Evolutionary conservation across 2,113 vertebrate species (phyloP), one percentile per base, ranked within the genome.

Genomic region (Sinocyclocheilus grahami): DNA sequence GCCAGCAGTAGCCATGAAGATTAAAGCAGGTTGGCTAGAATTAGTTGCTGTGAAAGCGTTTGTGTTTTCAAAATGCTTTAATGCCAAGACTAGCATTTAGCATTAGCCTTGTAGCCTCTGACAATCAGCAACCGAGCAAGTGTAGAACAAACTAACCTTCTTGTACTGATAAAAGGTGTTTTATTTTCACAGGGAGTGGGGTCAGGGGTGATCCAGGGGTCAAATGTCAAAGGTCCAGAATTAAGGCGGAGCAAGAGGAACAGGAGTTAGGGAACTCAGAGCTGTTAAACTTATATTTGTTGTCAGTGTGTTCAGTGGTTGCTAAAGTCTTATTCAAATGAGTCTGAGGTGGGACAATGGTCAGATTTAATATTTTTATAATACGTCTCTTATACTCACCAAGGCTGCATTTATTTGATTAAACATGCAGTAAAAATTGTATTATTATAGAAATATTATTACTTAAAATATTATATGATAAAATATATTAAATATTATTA

Each of bases 161-260:
- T 89, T 83, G 78, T 78, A 92, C 83, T 92, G 87, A 62, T 27
- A 3, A 90, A 91, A 89, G 62, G 72, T 65, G 74, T 80, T 58
- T 80, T 62, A 80, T 74, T 83, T 55, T 74, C 82, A 83, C 30
- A 82, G 78, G 76, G 53, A 88, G 82, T 60, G 67, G 42, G 85
- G 78, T 85, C 71, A 58, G 33, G 84, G 86, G 84, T 83, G 78
- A 58, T 88, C 88, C 87, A 65, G 76, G 89, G 90, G 86, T 91
- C 90, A 90, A 48, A 87, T 69, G 83, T 86, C 85, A 71, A 88
- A 87, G 86, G 87, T 89, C 86, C 86, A 58, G 79, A 62, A 85
- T 85, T 69, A 90, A 87, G 83, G 75, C 39, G 89, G 82, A 80
- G 86, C 51, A 88, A 88, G 39, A 84, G 84, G 84, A 85, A 90